Base-by-base conservation (phyloP, 1,140 invertebrate genomes). In the Lucilia sericata region DNA sequence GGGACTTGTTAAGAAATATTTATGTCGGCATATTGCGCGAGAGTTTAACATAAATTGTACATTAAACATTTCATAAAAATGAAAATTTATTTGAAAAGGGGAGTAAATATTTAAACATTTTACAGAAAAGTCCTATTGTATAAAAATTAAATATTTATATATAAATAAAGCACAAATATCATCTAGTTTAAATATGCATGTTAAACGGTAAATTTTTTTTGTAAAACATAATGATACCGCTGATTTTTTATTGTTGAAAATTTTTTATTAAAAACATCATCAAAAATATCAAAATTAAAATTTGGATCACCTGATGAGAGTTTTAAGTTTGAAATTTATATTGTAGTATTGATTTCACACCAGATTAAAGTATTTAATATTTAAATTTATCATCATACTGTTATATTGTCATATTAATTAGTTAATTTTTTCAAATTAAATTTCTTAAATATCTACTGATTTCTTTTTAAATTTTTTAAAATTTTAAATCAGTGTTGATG, bases 21-120 rank as follows among this genome's bases (percentile, higher is more conserved):
- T 60, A 17, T n/a, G 25, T 30, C 25, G 25, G 25, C 3, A 30
- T 30, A 30, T 60, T 60, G 14, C 14, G 14, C n/a, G 13, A 17
- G 13, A 17, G 17, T 17, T 60, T 60, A 60, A n/a, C 55, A 17
- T 60, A 60, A 60, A 60, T 17, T 60, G 12, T n/a, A 2, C 55
- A 60, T 60, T n/a, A 60, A 60, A 60, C 14, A 60, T 17, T 60
- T 60, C 25, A 30, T 14, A 60, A 60, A 60, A 7, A 60, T 60
- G 13, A 14, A 60, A 60, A 60, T 60, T 70, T 21, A 70, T 21
- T 70, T 70, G 9, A 21, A 70, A 70, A 25, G 65, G 21, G n/a
- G 65, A 25, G 65, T 70, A 70, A 70, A 70, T 70, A 70, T 25
- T 70, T 70, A 70, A 70, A 70, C 65, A 60, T 70, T 70, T 70